Conservation (phyloP, 2,113 vertebrate genomes). For the Poeciliopsis turrubarensis region DNA sequence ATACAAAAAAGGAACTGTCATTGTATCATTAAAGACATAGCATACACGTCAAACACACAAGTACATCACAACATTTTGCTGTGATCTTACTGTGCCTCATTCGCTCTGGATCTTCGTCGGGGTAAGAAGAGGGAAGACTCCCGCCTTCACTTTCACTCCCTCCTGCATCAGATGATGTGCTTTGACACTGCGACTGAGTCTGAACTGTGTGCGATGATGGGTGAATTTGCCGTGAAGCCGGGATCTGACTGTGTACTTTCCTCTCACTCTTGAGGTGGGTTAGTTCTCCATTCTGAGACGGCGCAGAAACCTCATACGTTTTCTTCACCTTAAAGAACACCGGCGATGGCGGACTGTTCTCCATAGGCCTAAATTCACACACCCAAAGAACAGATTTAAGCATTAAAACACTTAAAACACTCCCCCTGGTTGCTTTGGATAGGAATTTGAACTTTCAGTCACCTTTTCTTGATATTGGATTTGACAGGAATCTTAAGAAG, state of each 20-base stretch:
- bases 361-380: constrained; percentile 81
- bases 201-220: constrained; percentile 47
- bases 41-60: not conserved
- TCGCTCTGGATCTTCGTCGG: constrained; percentile 91
- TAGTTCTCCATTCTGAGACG: constrained; percentile 86
- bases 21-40: not conserved
- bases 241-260: constrained; percentile 71
- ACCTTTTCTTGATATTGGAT: constrained; percentile 91
- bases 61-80: constrained; percentile 2
- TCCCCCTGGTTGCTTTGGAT: constrained; percentile 9
- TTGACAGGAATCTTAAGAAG: constrained; percentile 82
- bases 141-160: constrained; percentile 77
- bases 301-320: constrained; percentile 80
- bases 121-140: constrained; percentile 74
- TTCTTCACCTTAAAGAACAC: constrained; percentile 91
- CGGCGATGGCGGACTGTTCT: constrained; percentile 83
- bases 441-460: constrained; percentile 38
- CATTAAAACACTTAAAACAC: constrained; percentile 19
- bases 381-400: constrained; percentile 23
- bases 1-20: constrained; percentile 77
- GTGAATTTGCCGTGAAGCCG: constrained; percentile 58
- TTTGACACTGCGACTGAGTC: constrained; percentile 63
- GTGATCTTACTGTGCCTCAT: constrained; percentile 94
- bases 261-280: constrained; percentile 74
- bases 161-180: constrained; percentile 70